phyloP scores from a whole-genome alignment of 2,797 vertebrate genomes.

The Arremon aurantiirostris region DNA sequence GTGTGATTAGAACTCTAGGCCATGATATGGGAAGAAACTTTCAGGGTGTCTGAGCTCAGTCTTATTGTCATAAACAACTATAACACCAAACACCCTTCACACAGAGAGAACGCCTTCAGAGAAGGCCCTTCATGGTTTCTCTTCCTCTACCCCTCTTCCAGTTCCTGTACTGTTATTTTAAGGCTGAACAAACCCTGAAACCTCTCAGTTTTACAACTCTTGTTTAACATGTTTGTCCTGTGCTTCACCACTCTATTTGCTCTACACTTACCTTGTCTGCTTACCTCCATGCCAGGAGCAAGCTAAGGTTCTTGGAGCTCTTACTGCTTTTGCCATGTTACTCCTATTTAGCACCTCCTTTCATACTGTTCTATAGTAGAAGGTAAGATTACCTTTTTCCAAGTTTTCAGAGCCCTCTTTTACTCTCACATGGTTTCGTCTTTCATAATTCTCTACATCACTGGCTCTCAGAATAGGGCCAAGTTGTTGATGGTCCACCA shows the following conservation, averaged over 20 bases:
- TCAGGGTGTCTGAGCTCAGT: background rate
- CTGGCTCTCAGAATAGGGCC: background rate
- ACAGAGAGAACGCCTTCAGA: background rate
- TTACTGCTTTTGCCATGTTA: background rate
- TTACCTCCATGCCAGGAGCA: background rate
- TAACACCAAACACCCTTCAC: background rate
- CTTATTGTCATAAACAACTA: background rate
- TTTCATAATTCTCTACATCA: slow-evolving; percentile 51
- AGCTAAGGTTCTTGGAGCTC: background rate
- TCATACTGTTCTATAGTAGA: background rate
- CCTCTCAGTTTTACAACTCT: background rate
- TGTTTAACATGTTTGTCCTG: background rate
- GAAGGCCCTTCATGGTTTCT: background rate
- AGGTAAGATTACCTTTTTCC: slow-evolving; percentile 54
- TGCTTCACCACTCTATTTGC: background rate
- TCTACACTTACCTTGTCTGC: background rate
- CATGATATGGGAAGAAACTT: background rate
- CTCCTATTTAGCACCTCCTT: background rate
- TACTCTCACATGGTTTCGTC: slow-evolving; percentile 11
- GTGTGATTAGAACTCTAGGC: background rate
- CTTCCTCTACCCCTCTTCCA: background rate
- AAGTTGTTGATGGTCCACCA: slow-evolving; percentile 49
- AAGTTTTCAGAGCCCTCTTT: slow-evolving; percentile 58
- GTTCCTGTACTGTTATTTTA: background rate
- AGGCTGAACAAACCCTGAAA: background rate